Evolutionary conservation across 2,797 vertebrate genomes (phyloP).

Genomic region (Manis crassicaudata): DNA sequence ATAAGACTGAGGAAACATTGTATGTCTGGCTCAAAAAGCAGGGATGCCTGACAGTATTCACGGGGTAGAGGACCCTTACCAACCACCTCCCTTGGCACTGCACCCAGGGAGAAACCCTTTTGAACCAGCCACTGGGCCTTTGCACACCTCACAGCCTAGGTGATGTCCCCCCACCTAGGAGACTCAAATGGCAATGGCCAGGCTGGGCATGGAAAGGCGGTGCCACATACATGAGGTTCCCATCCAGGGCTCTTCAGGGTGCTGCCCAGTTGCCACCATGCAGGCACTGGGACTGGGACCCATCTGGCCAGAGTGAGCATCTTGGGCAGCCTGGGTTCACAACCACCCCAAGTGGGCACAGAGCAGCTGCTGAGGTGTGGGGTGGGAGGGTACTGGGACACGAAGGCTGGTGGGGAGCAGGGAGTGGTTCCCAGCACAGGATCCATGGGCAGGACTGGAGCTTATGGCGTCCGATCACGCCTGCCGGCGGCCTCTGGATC

Average conservation of each 20-base stretch:
- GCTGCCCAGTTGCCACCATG: neutral
- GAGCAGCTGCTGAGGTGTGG: neutral
- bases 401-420: neutral
- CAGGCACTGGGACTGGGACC: neutral
- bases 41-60: neutral
- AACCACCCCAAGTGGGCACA: neutral
- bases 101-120: neutral
- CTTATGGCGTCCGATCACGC: too few species aligned
- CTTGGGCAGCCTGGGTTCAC: fast-evolving
- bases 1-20: neutral
- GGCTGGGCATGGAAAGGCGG: neutral
- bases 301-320: neutral
- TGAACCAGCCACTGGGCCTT: neutral
- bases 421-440: too few species aligned
- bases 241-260: neutral
- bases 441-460: neutral
- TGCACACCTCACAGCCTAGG: neutral
- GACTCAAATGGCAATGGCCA: neutral
- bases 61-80: neutral
- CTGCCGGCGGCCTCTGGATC: neutral
- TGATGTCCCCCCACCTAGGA: neutral
- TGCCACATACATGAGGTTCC: neutral
- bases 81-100: neutral
- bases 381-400: neutral
- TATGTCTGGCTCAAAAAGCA: neutral